Conservation (phyloP, 2,888 invertebrate genomes). For the Stegana nigrithorax region DNA sequence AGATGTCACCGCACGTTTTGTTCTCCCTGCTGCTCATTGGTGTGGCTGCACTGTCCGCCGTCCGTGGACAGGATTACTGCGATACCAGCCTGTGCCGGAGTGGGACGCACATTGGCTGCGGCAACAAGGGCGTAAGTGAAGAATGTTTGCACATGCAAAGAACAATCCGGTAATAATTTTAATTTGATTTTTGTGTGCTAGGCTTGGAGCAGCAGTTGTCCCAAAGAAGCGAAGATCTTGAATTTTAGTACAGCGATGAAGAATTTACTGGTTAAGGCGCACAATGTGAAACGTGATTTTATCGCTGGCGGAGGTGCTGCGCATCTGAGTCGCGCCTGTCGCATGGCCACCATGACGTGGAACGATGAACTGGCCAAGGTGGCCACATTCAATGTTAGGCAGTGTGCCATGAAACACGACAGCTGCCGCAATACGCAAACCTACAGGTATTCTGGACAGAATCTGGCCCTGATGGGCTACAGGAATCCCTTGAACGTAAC, state of each 20-base stretch:
- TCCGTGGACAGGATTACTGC: too few species aligned
- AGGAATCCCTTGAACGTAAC: constrained; percentile 18
- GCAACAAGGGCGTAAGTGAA: constrained; percentile 44
- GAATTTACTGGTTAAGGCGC: constrained; percentile 30
- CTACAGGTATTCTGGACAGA: constrained; percentile 55
- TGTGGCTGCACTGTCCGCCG: too few species aligned
- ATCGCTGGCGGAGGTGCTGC: constrained; percentile 39
- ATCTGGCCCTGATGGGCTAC: constrained; percentile 43
- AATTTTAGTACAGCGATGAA: constrained; percentile 24
- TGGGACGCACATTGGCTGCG: constrained; percentile 38
- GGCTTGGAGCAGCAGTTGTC: constrained; percentile 40
- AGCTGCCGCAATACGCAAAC: constrained; percentile 49
- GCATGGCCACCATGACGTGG: constrained; percentile 59
- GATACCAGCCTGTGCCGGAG: background rate
- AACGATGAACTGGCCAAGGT: constrained; percentile 49
- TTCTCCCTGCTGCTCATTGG: too few species aligned
- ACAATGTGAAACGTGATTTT: constrained; percentile 42
- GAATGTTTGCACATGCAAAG: too few species aligned
- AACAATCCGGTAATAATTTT: background rate
- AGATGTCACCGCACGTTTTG: too few species aligned
- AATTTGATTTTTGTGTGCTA: background rate
- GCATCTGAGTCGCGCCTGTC: constrained; percentile 40
- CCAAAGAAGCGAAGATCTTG: constrained; percentile 31
- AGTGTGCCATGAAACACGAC: constrained; percentile 49
- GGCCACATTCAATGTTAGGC: constrained; percentile 49